Percentiles rank a stretch among this genome's conserved stretches.
These are phyloP conservation scores for Cassiopea andromeda DNA, from an alignment of 30 jellyfish, hydroid and myxozoan genomes.

Conservation along the genomic window DNA sequence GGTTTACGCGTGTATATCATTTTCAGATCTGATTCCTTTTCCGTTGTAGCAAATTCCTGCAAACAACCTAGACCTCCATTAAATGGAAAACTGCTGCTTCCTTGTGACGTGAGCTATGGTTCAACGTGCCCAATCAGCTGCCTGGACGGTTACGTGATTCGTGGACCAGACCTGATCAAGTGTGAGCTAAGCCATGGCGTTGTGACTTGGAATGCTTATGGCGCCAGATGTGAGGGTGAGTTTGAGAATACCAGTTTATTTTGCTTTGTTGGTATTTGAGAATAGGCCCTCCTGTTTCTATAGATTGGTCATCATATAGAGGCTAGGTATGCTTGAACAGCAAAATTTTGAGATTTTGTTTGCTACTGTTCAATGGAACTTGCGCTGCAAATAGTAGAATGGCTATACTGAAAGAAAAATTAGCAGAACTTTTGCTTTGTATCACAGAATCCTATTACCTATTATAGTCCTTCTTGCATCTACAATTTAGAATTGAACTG, in stretches of 20 bases:
- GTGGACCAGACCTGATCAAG: constrained; percentile 76
- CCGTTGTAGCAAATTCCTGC: constrained; percentile 75
- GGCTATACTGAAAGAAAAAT: too few species aligned
- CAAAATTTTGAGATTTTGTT: too few species aligned
- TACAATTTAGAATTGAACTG: too few species aligned
- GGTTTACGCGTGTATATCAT: too few species aligned
- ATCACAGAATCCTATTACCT: too few species aligned
- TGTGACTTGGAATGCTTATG: constrained; percentile 56
- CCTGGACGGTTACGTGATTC: constrained; percentile 67
- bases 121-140: constrained; percentile 90
- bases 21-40: not conserved
- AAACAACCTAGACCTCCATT: constrained; percentile 80
- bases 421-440: too few species aligned
- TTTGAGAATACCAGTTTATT: not conserved
- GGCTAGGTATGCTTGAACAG: too few species aligned
- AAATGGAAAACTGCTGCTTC: constrained; percentile 78
- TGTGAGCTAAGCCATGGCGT: constrained; percentile 58
- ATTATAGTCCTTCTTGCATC: too few species aligned
- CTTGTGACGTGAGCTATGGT: constrained; percentile 83
- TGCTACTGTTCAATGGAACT: too few species aligned
- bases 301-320: too few species aligned
- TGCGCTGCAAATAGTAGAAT: too few species aligned
- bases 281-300: too few species aligned
- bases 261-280: not conserved
- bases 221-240: constrained; percentile 81